These are phyloP conservation scores for Bombus balteatus DNA, from an alignment of 1,140 invertebrate species.

Conservation along the genomic window DNA sequence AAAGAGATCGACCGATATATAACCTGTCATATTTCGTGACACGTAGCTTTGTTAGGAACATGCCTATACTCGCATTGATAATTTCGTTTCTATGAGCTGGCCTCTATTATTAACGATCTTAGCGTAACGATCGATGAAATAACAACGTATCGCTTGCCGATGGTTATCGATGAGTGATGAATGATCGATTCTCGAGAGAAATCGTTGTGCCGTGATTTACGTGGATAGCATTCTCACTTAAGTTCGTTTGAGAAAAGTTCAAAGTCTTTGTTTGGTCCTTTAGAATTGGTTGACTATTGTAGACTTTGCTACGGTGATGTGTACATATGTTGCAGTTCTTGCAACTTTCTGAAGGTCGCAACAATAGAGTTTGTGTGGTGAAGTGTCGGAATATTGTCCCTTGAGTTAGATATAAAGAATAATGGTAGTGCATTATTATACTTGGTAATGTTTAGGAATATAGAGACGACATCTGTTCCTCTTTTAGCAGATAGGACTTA, in stretches of 20 bases:
- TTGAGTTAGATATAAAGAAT: background rate
- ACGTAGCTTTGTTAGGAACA: background rate
- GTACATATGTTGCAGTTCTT: conserved; percentile 6
- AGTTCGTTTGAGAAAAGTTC: background rate
- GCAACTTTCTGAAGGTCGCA: background rate
- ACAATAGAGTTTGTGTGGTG: background rate
- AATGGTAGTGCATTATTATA: background rate
- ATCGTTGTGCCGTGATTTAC: background rate
- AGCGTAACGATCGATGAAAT: conserved; percentile 32
- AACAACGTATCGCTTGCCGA: conserved; percentile 47
- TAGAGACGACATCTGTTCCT: too few species aligned
- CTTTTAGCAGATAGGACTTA: too few species aligned
- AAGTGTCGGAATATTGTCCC: background rate
- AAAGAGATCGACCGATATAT: background rate
- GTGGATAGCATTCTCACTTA: background rate
- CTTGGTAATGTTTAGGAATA: background rate
- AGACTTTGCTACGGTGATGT: background rate
- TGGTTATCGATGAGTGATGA: conserved; percentile 37
- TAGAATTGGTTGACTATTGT: background rate
- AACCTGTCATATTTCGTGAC: background rate
- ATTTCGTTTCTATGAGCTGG: conserved; percentile 64
- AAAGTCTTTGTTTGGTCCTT: background rate
- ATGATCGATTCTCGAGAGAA: background rate
- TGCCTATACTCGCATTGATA: conserved; percentile 25
- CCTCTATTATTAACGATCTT: conserved; percentile 59